A percentile compares a stretch with the other conserved stretches of the same genome.
These are phyloP conservation scores for Dicroscelio sp. DNA, from an alignment of 2,888 invertebrate genomes.

Conservation along the genomic window DNA sequence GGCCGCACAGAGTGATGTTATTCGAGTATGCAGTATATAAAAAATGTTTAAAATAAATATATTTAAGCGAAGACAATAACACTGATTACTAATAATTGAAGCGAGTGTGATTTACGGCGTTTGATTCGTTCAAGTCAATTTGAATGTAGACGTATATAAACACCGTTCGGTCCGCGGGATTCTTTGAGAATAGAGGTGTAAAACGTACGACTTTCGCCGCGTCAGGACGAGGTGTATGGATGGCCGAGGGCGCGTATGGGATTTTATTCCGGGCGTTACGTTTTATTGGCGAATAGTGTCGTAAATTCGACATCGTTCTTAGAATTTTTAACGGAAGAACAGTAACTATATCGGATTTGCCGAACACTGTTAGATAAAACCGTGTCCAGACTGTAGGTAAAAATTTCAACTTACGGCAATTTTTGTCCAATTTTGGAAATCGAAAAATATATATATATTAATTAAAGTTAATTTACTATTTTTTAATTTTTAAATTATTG, in stretches of 20 bases:
- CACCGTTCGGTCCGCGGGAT: conserved; percentile 82
- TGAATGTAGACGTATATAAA: conserved; percentile 87
- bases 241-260: conserved; percentile 60
- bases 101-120: not conserved
- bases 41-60: not conserved
- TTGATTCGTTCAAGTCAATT: conserved; percentile 85
- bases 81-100: not conserved
- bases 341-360: conserved; percentile 74
- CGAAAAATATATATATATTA: too few relatives aligned
- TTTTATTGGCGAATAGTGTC: conserved; percentile 79
- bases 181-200: conserved; percentile 83
- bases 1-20: too few relatives aligned
- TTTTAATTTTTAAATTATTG: too few relatives aligned
- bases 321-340: conserved; percentile 81
- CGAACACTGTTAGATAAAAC: conserved; percentile 67
- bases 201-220: conserved; percentile 78
- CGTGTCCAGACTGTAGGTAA: too few relatives aligned
- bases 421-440: too few relatives aligned
- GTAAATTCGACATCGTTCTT: conserved; percentile 82
- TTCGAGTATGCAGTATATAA: too few relatives aligned
- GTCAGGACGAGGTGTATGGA: conserved; percentile 70
- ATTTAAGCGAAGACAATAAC: not conserved
- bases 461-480: too few relatives aligned
- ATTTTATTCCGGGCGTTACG: conserved; percentile 80
- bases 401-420: too few relatives aligned